These are phyloP conservation scores for Tanypteryx hageni DNA, from an alignment of 2,888 invertebrate species.

Conservation along the genomic window DNA sequence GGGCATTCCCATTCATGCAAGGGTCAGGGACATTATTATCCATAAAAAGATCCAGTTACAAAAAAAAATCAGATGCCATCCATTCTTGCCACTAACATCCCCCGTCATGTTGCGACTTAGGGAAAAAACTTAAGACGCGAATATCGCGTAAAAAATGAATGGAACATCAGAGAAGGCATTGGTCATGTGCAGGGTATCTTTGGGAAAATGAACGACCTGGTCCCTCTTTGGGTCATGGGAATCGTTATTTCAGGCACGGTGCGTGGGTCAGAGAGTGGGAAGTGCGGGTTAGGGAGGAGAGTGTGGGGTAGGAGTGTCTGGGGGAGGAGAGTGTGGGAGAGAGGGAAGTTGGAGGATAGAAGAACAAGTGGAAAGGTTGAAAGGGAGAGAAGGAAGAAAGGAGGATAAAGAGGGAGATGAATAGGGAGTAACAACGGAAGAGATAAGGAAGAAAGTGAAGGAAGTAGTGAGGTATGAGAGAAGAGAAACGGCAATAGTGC, in stretches of 20 bases:
- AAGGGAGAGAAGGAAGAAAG: not conserved
- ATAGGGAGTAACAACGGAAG: no score
- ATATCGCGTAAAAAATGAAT: not conserved
- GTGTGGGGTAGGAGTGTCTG: not conserved
- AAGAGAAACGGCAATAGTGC: no score
- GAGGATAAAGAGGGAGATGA: no score
- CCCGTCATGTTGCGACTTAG: not conserved
- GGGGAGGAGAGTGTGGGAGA: not conserved
- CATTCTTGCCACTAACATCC: not conserved
- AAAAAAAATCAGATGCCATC: not conserved
- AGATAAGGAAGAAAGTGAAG: not conserved
- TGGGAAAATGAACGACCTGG: not conserved
- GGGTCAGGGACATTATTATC: not conserved
- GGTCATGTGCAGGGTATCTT: not conserved
- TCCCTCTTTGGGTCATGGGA: conserved; percentile 4
- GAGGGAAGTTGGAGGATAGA: not conserved
- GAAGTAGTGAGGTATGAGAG: no score
- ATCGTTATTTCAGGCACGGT: conserved; percentile 19
- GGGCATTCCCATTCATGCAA: not conserved
- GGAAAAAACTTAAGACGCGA: not conserved
- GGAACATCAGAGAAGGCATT: not conserved
- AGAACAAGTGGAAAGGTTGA: not conserved
- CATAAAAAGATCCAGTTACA: not conserved
- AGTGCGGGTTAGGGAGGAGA: not conserved
- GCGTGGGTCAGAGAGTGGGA: not conserved